A percentile compares a stretch with the other conserved stretches of the same genome.
phyloP scores from a whole-genome alignment of 92 coral and sea anemone species.

The Palythoa heliodiscus region DNA sequence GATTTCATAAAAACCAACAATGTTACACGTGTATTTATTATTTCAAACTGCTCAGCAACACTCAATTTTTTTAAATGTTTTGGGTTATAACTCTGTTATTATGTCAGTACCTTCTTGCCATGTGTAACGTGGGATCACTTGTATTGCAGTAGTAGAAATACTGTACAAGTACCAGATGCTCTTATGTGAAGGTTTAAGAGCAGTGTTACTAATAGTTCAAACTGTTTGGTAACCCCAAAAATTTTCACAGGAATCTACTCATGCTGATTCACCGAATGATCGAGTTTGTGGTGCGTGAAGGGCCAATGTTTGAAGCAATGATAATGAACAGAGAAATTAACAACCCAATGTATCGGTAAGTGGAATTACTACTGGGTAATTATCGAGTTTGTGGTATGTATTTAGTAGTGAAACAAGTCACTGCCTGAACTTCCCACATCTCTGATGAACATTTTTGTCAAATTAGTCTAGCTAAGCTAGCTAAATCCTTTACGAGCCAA shows the following conservation, averaged over 20 bases:
- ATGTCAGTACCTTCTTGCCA: too few species aligned
- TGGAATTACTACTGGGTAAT: background rate
- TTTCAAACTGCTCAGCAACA: too few species aligned
- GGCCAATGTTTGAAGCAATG: slow-evolving; percentile 99
- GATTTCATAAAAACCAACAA: too few species aligned
- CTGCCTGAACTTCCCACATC: too few species aligned
- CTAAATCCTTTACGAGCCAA: too few species aligned
- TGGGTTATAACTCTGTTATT: too few species aligned
- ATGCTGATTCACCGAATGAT: slow-evolving; percentile 90
- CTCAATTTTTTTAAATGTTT: too few species aligned
- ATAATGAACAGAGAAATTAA: slow-evolving; percentile 98
- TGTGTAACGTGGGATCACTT: too few species aligned
- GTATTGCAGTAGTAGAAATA: too few species aligned
- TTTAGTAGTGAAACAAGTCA: background rate
- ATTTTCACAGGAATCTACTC: slow-evolving; percentile 83
- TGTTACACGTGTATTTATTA: too few species aligned
- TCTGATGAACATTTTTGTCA: too few species aligned
- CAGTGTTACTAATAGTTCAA: slow-evolving; percentile 54
- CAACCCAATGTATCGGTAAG: slow-evolving; percentile 88
- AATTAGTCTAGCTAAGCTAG: too few species aligned
- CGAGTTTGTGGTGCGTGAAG: slow-evolving; percentile 98
- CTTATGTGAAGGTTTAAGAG: background rate
- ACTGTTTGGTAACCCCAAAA: slow-evolving; percentile 63
- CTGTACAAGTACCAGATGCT: background rate
- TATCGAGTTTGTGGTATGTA: background rate